Evolutionary conservation across 2,888 invertebrate genomes (phyloP), one percentile per base, ranked within the genome.

Genomic region (Tenthredo livida): DNA sequence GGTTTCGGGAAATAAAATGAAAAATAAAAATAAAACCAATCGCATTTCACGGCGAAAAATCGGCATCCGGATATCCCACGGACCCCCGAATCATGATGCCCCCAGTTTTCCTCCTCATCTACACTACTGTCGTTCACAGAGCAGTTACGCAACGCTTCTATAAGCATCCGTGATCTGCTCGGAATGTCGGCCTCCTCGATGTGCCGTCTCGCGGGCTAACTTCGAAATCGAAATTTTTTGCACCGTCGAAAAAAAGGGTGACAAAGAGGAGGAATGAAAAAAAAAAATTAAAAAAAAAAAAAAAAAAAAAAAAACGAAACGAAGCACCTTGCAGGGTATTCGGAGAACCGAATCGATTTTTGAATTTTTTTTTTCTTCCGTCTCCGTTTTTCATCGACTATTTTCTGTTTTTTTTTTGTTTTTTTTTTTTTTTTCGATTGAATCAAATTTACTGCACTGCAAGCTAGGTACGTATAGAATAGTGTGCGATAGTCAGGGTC

Each of bases 111-210:
- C 54, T 77, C 17, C 7, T 47, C 15, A 17, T 54, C 77, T 47
- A 47, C 77, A 33, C 77, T 33, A 54, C 77, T 54, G 54, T 47
- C 50, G 77, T 54, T 50, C 50, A 25, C 40, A 25, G 58, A 89
- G 88, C 75, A 84, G 91, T 93, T 93, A 93, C 93, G 92, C 91
- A 93, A 93, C 90, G 91, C 90, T 93, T 93, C 93, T 93, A 93
- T 93, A 92, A 93, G 92, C 93, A 93, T 93, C 92, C 91, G 90
- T 91, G 91, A 91, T 91, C 91, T 92, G 90, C 91, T 90, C 90
- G 91, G 92, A 92, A 92, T 92, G 91, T 90, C n/a, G 89, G 89
- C 87, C 88, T 90, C 85, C 70, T 84, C 80, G 70, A 29, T 54
- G 65, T 54, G 25, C 85, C 82, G 37, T 65, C 85, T 50, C 73